These are phyloP conservation scores for Crocodylus rhombifer DNA, from an alignment of 2,797 vertebrate species.

Conservation along the genomic window DNA sequence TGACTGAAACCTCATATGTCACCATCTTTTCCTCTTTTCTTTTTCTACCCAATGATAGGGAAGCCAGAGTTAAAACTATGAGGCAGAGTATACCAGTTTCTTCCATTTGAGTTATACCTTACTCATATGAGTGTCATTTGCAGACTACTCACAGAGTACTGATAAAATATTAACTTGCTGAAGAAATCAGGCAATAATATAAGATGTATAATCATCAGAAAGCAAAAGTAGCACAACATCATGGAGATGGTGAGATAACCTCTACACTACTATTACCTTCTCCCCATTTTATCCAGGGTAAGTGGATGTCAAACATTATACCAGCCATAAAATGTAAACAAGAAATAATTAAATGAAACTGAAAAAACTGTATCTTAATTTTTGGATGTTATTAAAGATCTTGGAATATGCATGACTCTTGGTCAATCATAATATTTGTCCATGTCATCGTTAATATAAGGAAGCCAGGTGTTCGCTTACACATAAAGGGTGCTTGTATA, in stretches of 20 bases:
- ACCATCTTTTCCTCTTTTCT: not conserved
- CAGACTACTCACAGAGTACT: not conserved
- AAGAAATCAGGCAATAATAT: not conserved
- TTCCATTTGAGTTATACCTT: not conserved
- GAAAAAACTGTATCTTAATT: not conserved
- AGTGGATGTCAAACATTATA: not conserved
- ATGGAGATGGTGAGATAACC: not conserved
- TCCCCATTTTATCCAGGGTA: not conserved
- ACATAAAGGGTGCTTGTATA: too few species aligned
- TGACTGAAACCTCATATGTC: not conserved
- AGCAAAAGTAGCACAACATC: not conserved
- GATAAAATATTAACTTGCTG: not conserved
- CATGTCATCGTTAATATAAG: too few species aligned
- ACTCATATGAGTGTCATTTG: not conserved
- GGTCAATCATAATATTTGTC: not conserved
- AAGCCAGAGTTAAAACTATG: not conserved
- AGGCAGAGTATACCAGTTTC: not conserved
- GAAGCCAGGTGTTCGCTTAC: too few species aligned
- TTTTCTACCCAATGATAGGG: not conserved
- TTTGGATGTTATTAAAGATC: not conserved
- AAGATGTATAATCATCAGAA: not conserved
- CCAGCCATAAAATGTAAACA: not conserved
- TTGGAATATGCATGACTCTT: not conserved
- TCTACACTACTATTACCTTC: not conserved
- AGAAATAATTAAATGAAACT: not conserved